phyloP scores from a whole-genome alignment of 2,888 invertebrate species.

The Pegoplata infirma region DNA sequence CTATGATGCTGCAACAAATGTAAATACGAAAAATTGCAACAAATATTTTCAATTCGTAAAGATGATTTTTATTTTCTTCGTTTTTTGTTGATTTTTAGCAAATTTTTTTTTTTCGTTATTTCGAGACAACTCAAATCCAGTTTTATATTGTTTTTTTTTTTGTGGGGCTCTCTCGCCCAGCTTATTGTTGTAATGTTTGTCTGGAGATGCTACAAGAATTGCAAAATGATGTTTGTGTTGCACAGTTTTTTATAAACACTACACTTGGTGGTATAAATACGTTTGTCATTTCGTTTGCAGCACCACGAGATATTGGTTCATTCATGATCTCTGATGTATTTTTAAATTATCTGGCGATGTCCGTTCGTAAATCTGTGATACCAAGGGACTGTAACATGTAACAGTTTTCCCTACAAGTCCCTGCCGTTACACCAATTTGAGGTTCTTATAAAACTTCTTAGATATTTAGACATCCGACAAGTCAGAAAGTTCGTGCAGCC shows the following conservation, averaged over 20 bases:
- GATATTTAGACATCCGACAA: too few relatives aligned
- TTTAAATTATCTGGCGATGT: too few relatives aligned
- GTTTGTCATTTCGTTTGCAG: too few relatives aligned
- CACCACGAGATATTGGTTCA: too few relatives aligned
- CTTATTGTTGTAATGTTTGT: conserved; percentile 25
- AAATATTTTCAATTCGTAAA: conserved; percentile 61
- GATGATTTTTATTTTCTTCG: conserved; percentile 36
- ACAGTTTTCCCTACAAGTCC: too few relatives aligned
- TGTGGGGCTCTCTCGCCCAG: neutral
- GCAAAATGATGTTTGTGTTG: conserved; percentile 42
- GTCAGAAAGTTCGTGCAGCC: too few relatives aligned
- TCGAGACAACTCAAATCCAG: conserved; percentile 62
- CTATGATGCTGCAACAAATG: conserved; percentile 43
- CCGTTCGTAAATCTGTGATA: too few relatives aligned
- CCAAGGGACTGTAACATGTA: too few relatives aligned
- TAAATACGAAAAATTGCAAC: conserved; percentile 62
- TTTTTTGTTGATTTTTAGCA: conserved; percentile 4
- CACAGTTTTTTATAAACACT: conserved; percentile 5
- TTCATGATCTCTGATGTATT: too few relatives aligned
- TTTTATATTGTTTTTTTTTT: conserved; percentile 43
- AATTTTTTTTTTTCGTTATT: conserved; percentile 47
- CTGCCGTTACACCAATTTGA: too few relatives aligned
- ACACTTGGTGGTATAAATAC: too few relatives aligned
- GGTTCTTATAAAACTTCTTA: too few relatives aligned
- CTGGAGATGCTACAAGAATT: conserved; percentile 46